These are phyloP conservation scores for Popillia japonica DNA, from an alignment of 1,140 invertebrate species.

Conservation along the genomic window DNA sequence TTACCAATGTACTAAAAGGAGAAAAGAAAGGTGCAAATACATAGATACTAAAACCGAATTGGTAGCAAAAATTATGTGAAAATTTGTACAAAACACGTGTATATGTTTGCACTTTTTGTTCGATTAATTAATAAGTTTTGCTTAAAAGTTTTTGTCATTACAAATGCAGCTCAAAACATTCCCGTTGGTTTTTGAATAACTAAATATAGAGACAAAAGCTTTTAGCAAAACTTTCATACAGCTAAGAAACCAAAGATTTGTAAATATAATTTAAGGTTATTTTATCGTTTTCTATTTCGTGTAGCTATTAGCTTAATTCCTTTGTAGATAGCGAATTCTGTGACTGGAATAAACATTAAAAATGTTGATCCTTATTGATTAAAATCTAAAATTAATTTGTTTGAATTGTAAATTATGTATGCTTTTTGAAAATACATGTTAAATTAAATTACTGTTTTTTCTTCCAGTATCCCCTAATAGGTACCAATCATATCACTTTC, in stretches of 20 bases:
- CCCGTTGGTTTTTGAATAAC: neutral
- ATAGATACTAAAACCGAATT: conserved; percentile 32
- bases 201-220: conserved; percentile 42
- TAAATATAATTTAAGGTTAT: conserved; percentile 41
- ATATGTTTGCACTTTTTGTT: conserved; percentile 48
- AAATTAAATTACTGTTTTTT: conserved; percentile 18
- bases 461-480: no score
- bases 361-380: neutral
- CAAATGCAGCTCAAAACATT: neutral
- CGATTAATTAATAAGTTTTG: conserved; percentile 48
- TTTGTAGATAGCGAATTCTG: conserved; percentile 27
- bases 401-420: conserved; percentile 37
- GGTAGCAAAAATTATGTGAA: conserved; percentile 13
- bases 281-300: conserved; percentile 14
- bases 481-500: neutral
- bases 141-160: conserved; percentile 47
- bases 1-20: neutral
- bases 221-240: conserved; percentile 58
- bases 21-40: conserved; percentile 36
- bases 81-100: conserved; percentile 38
- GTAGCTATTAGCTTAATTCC: conserved; percentile 3
- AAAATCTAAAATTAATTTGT: neutral
- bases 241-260: conserved; percentile 57
- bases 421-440: conserved; percentile 40
- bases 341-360: conserved; percentile 29